Evolutionary conservation across 2,797 vertebrate species (phyloP), one percentile per base, ranked within the genome.

Genomic region (Catharus ustulatus): DNA sequence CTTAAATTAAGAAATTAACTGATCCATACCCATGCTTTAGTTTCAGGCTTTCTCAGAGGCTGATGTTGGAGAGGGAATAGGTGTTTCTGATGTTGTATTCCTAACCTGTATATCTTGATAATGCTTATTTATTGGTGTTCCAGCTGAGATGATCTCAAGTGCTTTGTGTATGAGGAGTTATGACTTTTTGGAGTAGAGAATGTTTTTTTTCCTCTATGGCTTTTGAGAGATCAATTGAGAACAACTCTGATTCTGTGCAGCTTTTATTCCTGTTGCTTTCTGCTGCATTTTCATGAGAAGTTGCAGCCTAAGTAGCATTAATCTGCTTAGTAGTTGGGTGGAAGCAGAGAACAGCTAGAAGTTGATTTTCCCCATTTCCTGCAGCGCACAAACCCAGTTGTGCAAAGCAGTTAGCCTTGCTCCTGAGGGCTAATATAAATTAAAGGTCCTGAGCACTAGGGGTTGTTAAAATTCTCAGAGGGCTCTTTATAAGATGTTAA

Each of bases 391-490:
- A 83, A 91, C 63, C 52, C 87, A n/a, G 69, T 27, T 76, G 91
- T 84, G 89, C 86, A 57, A 93, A 87, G 92, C 92, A 93, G 83
- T 95, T 93, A 84, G 74, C 85, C 83, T 79, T 71, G 89, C 58
- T 95, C 93, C 95, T 78, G 36, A 84, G 94, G 84, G 88, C 87
- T 87, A 68, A 55, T 71, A 84, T 90, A 93, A 97, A 95, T 95
- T 82, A 91, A 90, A 94, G 74, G 77, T 91, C 89, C 94, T 82
- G 96, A 93, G 83, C 95, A 51, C 63, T 11, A 73, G 59, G 84
- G 75, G 92, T 79, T 95, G 93, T 97, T 96, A 97, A 96, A 94
- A 97, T 97, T 97, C 96, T 96, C 90, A 75, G 92, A 97, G 94
- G 96, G 84, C 86, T 95, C 85, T 94, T 97, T 93, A 94, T 94